Conservation (phyloP, 2,113 vertebrate genomes). For the Heterocephalus glaber region DNA sequence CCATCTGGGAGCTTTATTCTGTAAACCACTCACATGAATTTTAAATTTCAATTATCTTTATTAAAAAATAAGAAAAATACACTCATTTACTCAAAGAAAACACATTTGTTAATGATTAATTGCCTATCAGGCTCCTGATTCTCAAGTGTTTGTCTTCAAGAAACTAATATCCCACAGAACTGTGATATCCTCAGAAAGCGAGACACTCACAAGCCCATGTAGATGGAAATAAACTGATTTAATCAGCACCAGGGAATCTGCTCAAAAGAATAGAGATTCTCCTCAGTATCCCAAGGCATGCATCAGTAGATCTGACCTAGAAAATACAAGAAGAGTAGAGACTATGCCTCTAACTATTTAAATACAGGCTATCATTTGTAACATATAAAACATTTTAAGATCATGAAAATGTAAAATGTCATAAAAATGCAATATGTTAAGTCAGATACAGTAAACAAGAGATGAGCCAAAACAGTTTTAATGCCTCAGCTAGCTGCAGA, state of each 20-base stretch:
- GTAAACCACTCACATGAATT: background rate
- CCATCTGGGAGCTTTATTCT: background rate
- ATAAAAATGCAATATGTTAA: background rate
- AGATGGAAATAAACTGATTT: background rate
- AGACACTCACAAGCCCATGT: background rate
- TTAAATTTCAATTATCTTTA: background rate
- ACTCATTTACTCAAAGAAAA: background rate
- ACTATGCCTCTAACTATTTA: background rate
- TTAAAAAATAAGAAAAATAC: background rate
- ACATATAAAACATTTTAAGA: background rate
- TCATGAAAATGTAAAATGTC: background rate
- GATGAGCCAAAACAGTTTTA: background rate
- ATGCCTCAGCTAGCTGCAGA: background rate
- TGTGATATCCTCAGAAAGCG: background rate
- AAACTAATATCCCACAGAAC: background rate
- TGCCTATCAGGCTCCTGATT: background rate
- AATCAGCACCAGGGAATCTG: background rate
- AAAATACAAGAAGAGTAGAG: background rate
- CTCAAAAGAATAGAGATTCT: background rate
- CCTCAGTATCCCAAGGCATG: background rate
- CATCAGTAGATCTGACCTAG: background rate
- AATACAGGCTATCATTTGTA: background rate
- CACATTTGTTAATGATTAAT: background rate
- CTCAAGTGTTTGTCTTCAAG: background rate
- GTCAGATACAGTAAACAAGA: background rate